These are phyloP conservation scores for Hyles vespertilio DNA, from an alignment of 1,140 invertebrate genomes.

Conservation along the genomic window DNA sequence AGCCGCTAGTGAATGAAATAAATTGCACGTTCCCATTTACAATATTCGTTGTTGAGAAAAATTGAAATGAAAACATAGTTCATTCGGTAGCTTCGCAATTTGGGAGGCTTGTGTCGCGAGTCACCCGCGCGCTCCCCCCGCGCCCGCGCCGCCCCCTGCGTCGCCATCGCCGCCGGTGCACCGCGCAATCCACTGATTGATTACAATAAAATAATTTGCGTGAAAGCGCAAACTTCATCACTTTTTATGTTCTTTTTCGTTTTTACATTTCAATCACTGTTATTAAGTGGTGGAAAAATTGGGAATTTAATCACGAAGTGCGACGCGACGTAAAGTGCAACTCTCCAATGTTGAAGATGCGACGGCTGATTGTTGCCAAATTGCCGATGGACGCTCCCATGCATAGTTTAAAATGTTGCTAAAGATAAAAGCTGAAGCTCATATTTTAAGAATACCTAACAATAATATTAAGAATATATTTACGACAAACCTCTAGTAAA, in stretches of 20 bases:
- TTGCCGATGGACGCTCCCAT: no score
- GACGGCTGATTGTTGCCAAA: no score
- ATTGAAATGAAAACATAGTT: slow-evolving; percentile 49
- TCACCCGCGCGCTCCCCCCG: slow-evolving; percentile 9
- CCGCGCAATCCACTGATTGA: slow-evolving; percentile 47
- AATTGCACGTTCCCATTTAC: slow-evolving; percentile 60
- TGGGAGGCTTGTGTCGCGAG: slow-evolving; percentile 28
- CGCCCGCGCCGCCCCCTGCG: neutral
- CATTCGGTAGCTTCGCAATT: slow-evolving; percentile 48
- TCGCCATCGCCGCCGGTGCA: slow-evolving; percentile 11
- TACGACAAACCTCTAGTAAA: no score
- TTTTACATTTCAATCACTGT: slow-evolving; percentile 18
- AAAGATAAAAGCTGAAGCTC: no score
- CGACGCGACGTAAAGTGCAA: no score
- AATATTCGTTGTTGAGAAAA: slow-evolving; percentile 53
- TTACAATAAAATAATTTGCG: slow-evolving; percentile 54
- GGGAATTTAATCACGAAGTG: slow-evolving; percentile 5
- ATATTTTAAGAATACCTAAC: no score
- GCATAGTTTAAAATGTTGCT: no score
- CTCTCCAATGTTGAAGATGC: no score
- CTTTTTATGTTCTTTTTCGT: slow-evolving; percentile 15
- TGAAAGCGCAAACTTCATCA: slow-evolving; percentile 35
- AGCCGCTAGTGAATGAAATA: slow-evolving; percentile 55
- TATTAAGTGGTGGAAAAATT: slow-evolving; percentile 8
- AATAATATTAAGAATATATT: no score